phyloP scores from a whole-genome alignment of 2,888 invertebrate species.

The Reticulitermes lucifugus region DNA sequence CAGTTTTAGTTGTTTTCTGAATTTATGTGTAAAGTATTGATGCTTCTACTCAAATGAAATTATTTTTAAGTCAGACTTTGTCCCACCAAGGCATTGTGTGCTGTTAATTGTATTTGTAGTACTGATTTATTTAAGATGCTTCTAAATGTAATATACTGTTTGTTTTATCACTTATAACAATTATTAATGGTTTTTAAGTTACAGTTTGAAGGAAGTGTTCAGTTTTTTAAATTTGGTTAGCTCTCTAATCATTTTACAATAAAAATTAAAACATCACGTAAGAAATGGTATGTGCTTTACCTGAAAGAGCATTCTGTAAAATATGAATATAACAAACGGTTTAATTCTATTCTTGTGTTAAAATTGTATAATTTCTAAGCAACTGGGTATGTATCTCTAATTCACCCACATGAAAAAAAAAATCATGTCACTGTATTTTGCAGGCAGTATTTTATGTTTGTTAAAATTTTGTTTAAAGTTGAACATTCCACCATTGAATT shows the following conservation, averaged over 20 bases:
- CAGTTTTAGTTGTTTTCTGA: slow-evolving; percentile 15
- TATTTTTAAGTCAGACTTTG: neutral
- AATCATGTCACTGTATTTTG: slow-evolving; percentile 12
- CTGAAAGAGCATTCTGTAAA: neutral
- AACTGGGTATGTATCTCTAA: neutral
- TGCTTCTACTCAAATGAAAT: neutral
- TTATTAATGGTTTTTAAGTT: neutral
- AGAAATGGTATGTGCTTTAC: neutral
- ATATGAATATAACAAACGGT: neutral
- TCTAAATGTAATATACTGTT: neutral
- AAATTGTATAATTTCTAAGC: slow-evolving; percentile 30
- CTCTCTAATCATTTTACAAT: neutral
- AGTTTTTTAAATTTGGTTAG: neutral
- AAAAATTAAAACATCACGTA: neutral
- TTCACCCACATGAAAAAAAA: neutral
- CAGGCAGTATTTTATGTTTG: slow-evolving; percentile 26
- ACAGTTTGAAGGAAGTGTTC: neutral
- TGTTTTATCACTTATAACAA: neutral
- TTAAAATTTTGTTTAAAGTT: slow-evolving; percentile 18
- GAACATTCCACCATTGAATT: slow-evolving; percentile 22
- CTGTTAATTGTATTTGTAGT: neutral
- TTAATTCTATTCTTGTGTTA: slow-evolving; percentile 18
- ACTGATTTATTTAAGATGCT: neutral
- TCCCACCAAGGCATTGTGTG: neutral
- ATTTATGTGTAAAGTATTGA: neutral